Conservation (phyloP, 1,140 invertebrate genomes). For the Cataglyphis hispanica region DNA sequence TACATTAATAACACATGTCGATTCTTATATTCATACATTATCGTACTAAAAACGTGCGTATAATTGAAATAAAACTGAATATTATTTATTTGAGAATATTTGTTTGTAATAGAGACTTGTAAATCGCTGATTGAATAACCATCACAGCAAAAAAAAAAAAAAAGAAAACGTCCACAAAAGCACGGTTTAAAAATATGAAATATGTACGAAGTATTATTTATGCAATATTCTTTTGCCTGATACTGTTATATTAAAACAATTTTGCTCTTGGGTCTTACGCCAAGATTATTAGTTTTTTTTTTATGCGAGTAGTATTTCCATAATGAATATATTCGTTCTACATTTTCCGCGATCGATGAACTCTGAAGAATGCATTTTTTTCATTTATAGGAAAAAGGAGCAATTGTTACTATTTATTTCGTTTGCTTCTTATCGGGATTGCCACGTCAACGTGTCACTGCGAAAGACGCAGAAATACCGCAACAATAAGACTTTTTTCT, state of each 20-base stretch:
- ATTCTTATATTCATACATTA: background rate
- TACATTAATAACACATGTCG: background rate
- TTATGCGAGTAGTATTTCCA: background rate
- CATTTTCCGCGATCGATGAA: slow-evolving; percentile 22
- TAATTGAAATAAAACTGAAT: background rate
- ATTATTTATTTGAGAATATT: slow-evolving; percentile 2
- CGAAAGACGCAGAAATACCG: background rate
- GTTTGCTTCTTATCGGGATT: background rate
- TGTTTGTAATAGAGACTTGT: background rate
- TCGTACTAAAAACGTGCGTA: background rate
- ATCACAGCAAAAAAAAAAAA: too few relatives aligned
- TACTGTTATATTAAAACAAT: background rate
- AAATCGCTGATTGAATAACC: background rate
- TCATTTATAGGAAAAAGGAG: background rate
- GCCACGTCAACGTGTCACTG: background rate
- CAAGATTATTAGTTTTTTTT: background rate
- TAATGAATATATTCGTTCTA: background rate
- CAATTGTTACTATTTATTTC: slow-evolving; percentile 1
- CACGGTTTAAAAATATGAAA: background rate
- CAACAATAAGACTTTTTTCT: background rate
- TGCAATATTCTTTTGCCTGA: slow-evolving; percentile 6
- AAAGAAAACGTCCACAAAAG: background rate
- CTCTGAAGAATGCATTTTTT: background rate
- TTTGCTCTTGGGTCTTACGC: background rate
- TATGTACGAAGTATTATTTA: background rate